phyloP scores from a whole-genome alignment of 1,140 invertebrate species.

The Bombus ignitus region DNA sequence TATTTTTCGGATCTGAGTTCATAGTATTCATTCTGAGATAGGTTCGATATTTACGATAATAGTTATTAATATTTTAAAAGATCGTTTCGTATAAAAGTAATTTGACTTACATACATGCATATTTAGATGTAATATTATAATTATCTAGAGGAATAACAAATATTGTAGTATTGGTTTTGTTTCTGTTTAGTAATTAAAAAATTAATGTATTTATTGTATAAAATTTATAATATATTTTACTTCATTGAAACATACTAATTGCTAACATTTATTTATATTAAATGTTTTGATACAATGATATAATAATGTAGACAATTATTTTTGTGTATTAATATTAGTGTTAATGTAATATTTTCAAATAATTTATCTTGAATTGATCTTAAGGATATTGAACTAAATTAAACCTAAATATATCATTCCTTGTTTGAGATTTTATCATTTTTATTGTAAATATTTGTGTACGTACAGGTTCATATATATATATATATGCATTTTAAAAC shows the following conservation, averaged over 20 bases:
- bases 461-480: neutral
- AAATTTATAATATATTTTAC: neutral
- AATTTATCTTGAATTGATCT: neutral
- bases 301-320: too few relatives aligned
- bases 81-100: neutral
- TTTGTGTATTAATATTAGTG: neutral
- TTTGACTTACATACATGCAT: neutral
- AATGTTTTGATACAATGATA: neutral
- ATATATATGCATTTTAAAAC: conserved; percentile 1
- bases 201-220: neutral
- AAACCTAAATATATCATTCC: neutral
- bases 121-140: neutral
- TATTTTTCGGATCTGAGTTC: neutral
- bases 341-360: neutral
- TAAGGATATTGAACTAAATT: neutral
- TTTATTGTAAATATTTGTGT: neutral
- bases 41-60: neutral
- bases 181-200: neutral
- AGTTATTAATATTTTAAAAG: neutral
- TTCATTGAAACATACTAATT: neutral
- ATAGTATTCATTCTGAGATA: neutral
- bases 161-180: neutral
- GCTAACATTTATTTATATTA: too few relatives aligned
- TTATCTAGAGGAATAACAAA: neutral
- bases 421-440: neutral